These are phyloP conservation scores for Tetramorium bicarinatum DNA, from an alignment of 2,888 invertebrate species.

Conservation along the genomic window DNA sequence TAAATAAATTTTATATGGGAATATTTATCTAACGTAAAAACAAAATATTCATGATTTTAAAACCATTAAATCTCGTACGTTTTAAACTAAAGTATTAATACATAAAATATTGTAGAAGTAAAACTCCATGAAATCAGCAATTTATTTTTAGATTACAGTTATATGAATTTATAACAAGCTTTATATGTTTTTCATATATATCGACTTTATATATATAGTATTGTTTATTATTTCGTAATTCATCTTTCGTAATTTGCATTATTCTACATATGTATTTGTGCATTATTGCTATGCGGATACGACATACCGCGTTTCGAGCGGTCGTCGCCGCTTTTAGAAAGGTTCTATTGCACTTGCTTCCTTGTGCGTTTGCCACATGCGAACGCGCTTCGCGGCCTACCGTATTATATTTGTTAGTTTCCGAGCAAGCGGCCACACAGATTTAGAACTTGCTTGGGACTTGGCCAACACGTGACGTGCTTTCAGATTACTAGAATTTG, in stretches of 20 bases:
- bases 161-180: not conserved
- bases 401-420: constrained; percentile 52
- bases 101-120: not conserved
- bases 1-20: not conserved
- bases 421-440: constrained; percentile 40
- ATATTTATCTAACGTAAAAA: not conserved
- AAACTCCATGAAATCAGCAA: not conserved
- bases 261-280: not conserved
- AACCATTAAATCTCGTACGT: not conserved
- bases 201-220: not conserved
- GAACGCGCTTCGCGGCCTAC: constrained; percentile 34
- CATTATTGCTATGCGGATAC: constrained; percentile 30
- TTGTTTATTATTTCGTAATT: no score
- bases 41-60: constrained; percentile 12
- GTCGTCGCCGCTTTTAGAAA: constrained; percentile 44
- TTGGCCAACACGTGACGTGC: constrained; percentile 54
- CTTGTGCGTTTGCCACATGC: constrained; percentile 6
- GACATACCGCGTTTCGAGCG: constrained; percentile 43
- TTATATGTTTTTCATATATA: not conserved
- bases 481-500: constrained; percentile 46
- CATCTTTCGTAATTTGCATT: not conserved
- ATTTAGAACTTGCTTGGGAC: constrained; percentile 56
- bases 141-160: not conserved
- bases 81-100: not conserved
- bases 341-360: constrained; percentile 43